Base-by-base conservation (phyloP, 53 echinoderm and acorn worm genomes). In the Echinarachnius parma region DNA sequence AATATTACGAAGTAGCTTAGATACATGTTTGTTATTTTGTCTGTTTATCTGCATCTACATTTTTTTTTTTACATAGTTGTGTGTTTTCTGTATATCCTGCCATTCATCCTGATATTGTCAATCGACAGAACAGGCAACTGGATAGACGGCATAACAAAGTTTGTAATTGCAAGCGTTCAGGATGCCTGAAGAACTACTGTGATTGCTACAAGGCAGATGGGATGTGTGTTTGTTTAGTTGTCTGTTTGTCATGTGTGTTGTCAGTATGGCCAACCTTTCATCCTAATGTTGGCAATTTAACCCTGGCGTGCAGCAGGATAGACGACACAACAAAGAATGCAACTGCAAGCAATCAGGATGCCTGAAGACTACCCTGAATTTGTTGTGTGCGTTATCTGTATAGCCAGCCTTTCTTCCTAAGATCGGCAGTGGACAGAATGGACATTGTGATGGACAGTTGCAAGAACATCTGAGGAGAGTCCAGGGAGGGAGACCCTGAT, bases 401-500 rank as follows among this genome's bases (percentile, higher is more conserved):
- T n/a, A n/a, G n/a, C n/a, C n/a, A n/a, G 96, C 96, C 44, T 96
- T 96, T 60, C 91, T 87, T 26, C 96, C 96, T 20, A 96, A 96
- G 84, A 96, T 96, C 18, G 96, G 96, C 80, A 96, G 91, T 32
- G 91, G 91, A 0, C 78, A 79, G 1, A 81, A 82, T 14, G 88
- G 85, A 0, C 77, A 91, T n/a, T n/a, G n/a, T n/a, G n/a, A n/a
- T n/a, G 60, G 87, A 87, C n/a, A 91, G 96, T 31, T 91, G 91
- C 62, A 91, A 96, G 67, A 96, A 96, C 80, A n/a, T 96, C 91
- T 88, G 96, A 96, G 76, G 96, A 96, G 80, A 87, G 87, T 52
- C 96, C 96, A 0, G 91, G 88, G 44, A 62, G 96, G 4, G 91
- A 96, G 83, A 96, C 91, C 16, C 62, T 96, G 76, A 91, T 91